These are phyloP conservation scores for Amphipyra berbera DNA, from an alignment of 2,888 invertebrate species.

Conservation along the genomic window DNA sequence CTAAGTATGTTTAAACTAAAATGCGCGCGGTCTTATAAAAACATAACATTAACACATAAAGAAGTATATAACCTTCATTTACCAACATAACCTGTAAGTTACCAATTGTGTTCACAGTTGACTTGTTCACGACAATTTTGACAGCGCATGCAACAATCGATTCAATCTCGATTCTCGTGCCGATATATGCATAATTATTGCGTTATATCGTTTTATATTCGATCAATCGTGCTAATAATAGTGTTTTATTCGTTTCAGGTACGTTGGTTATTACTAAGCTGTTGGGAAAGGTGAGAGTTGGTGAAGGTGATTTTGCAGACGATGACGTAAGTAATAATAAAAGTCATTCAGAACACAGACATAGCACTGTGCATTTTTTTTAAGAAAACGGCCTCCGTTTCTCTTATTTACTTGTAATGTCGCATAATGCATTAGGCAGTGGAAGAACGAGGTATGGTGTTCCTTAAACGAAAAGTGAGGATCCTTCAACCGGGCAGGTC, in stretches of 20 bases:
- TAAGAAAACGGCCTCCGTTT: too few relatives aligned
- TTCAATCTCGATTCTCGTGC: constrained; percentile 43
- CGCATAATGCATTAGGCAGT: too few relatives aligned
- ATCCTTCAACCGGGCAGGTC: too few relatives aligned
- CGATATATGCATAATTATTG: constrained; percentile 46
- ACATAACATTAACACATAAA: neutral
- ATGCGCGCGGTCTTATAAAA: neutral
- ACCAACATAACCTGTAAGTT: constrained; percentile 33
- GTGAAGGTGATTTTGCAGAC: constrained; percentile 2
- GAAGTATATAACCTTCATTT: constrained; percentile 23
- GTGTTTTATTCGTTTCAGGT: constrained; percentile 52
- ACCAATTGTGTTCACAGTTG: constrained; percentile 47
- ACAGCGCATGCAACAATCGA: constrained; percentile 48
- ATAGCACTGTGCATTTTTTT: neutral
- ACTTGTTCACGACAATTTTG: constrained; percentile 44
- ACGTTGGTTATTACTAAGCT: constrained; percentile 43
- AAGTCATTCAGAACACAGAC: neutral
- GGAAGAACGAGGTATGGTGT: too few relatives aligned
- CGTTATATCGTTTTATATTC: constrained; percentile 43
- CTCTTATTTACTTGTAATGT: too few relatives aligned
- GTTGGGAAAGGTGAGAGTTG: constrained; percentile 21
- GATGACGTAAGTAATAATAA: constrained; percentile 29
- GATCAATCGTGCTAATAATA: constrained; percentile 43
- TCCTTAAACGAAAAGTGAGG: too few relatives aligned
- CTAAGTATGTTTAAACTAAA: neutral